phyloP scores from a whole-genome alignment of 2,888 invertebrate species.

The Bombyx huttoni region DNA sequence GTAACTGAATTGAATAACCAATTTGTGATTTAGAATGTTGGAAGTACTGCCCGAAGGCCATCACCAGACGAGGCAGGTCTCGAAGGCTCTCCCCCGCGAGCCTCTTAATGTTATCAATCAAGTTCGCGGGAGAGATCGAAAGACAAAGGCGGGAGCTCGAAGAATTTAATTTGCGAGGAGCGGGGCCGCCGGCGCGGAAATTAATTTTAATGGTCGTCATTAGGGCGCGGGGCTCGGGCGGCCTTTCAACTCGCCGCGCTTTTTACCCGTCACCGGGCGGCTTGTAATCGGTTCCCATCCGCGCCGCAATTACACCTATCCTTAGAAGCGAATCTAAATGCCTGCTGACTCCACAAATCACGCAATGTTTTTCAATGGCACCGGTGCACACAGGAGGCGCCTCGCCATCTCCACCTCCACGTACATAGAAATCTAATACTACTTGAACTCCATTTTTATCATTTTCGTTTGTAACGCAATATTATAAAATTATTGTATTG shows the following conservation, averaged over 20 bases:
- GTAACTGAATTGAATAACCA: no score
- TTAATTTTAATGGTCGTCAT: conserved; percentile 68
- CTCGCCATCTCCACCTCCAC: no score
- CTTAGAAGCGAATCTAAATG: conserved; percentile 17
- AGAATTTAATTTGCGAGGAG: conserved; percentile 56
- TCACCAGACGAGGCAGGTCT: no score
- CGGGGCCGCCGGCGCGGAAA: conserved; percentile 31
- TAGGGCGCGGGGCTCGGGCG: conserved; percentile 21
- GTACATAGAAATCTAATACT: no score
- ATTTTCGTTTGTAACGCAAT: no score
- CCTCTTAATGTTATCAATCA: neutral
- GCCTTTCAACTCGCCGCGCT: conserved; percentile 20
- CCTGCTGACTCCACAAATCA: conserved; percentile 11
- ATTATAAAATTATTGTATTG: no score
- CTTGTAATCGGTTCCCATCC: conserved; percentile 9
- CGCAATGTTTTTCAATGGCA: neutral
- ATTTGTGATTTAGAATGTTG: no score
- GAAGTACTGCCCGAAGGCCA: no score
- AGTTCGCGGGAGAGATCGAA: neutral
- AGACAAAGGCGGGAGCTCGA: conserved; percentile 17
- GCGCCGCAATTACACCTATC: conserved; percentile 14
- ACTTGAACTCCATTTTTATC: no score
- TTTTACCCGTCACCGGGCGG: conserved; percentile 2
- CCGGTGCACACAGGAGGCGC: no score
- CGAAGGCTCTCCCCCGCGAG: conserved; percentile 3